Evolutionary conservation across 2,888 invertebrate genomes (phyloP), one percentile per base, ranked within the genome.

Genomic region (Aspidiotus rigidus): DNA sequence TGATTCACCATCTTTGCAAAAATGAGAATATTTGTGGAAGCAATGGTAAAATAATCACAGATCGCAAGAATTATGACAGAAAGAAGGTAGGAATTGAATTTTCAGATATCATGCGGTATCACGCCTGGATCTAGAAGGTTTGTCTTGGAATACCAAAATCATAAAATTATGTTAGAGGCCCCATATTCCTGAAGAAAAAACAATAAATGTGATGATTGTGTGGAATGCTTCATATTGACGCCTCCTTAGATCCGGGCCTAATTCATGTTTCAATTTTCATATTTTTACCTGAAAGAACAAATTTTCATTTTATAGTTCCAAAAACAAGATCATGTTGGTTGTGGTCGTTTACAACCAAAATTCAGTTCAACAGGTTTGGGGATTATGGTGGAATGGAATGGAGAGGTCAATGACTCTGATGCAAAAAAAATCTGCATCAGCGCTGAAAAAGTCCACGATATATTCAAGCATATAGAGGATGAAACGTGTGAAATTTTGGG

Each of bases 11-110:
- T 78, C 80, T 99, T 42, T 99, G 98, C 79, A 99, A 99, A 81
- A 90, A 93, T 8, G 97, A 97, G 80, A 93, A 92, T 74, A 91
- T 98, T 76, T 99, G 99, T 79, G 98, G 98, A 79, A 97, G 97
- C 72, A 97, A 96, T 72, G 97, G 97, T 79, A 98, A 97, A 78
- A 93, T 96, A 89, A 96, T 97, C 76, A 84, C 92, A 70, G 86
- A 86, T 2, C 90, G 90, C 77, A 90, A 72, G 2, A 73, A 73
- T 62, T 70, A 72, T 5, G 66, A 66, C 1, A 76, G n/a, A n/a
- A n/a, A n/a, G n/a, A n/a, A n/a, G n/a, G n/a, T n/a, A n/a, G n/a
- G n/a, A n/a, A n/a, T n/a, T n/a, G n/a, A n/a, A n/a, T n/a, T n/a
- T n/a, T n/a, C n/a, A n/a, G n/a, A n/a, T n/a, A n/a, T n/a, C n/a